These are phyloP conservation scores for Stigmatopora nigra DNA, from an alignment of 2,113 vertebrate genomes.

Conservation along the genomic window DNA sequence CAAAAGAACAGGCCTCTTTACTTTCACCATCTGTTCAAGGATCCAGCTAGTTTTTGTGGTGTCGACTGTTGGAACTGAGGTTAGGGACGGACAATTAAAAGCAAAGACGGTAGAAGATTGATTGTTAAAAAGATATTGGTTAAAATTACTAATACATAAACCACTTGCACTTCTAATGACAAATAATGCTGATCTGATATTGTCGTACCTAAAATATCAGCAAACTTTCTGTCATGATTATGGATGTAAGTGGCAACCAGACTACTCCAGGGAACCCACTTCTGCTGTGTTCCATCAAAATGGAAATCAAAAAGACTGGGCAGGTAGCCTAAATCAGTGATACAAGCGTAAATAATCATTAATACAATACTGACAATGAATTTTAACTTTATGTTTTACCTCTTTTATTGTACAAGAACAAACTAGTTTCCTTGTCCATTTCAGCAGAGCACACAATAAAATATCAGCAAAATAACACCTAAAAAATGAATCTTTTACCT, in stretches of 20 bases:
- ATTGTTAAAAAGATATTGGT: not conserved
- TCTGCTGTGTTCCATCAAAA: constrained; percentile 72
- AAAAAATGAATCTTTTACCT: constrained; percentile 61
- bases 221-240: constrained; percentile 72
- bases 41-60: constrained; percentile 84
- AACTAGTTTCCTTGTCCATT: not conserved
- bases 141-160: not conserved
- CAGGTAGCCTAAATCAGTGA: constrained; percentile 74
- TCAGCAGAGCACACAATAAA: too few relatives aligned
- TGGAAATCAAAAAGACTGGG: constrained; percentile 90
- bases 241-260: constrained; percentile 82
- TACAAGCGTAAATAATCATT: not conserved
- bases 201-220: constrained; percentile 81
- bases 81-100: not conserved
- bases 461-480: not conserved
- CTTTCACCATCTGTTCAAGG: constrained; percentile 85
- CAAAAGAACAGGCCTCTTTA: constrained; percentile 79
- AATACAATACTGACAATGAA: not conserved
- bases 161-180: not conserved
- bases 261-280: constrained; percentile 84
- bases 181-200: not conserved
- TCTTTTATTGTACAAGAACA: not conserved
- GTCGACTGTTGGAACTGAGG: constrained; percentile 87
- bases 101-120: not conserved
- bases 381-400: not conserved